phyloP scores from a whole-genome alignment of 2,797 vertebrate species.

The Cottoperca gobio region DNA sequence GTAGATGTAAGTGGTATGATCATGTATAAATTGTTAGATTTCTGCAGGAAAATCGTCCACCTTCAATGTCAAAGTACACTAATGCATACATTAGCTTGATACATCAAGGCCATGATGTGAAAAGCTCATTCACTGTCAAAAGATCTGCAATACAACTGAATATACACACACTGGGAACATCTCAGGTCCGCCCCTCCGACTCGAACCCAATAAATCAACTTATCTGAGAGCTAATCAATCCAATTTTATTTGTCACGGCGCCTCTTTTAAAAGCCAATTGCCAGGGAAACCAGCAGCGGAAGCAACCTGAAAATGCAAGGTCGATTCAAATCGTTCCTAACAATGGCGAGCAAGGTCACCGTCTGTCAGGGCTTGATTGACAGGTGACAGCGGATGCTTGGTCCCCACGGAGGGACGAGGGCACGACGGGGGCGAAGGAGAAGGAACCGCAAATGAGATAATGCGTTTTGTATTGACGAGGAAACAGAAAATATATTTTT shows the following conservation, averaged over 20 bases:
- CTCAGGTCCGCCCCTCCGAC: slow-evolving; percentile 18
- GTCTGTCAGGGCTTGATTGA: slow-evolving; percentile 78
- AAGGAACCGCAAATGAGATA: slow-evolving; percentile 58
- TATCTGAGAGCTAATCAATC: slow-evolving; percentile 65
- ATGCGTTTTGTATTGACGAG: slow-evolving; percentile 76
- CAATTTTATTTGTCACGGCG: slow-evolving; percentile 67
- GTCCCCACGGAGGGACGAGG: slow-evolving; percentile 44
- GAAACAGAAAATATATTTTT: slow-evolving; percentile 62
- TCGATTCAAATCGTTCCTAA: slow-evolving; percentile 72
- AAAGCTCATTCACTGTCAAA: slow-evolving; percentile 20
- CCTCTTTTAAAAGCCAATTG: slow-evolving; percentile 67
- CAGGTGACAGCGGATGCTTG: slow-evolving; percentile 79
- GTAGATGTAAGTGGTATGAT: not conserved
- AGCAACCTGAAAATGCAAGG: slow-evolving; percentile 74
- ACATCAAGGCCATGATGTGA: slow-evolving; percentile 12
- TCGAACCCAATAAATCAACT: slow-evolving; percentile 68
- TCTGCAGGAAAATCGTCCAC: not conserved
- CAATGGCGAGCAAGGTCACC: slow-evolving; percentile 78
- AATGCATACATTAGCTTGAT: not conserved
- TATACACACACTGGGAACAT: slow-evolving; percentile 33
- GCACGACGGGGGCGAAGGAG: slow-evolving; percentile 21
- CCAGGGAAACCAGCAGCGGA: slow-evolving; percentile 56
- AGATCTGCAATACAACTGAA: slow-evolving; percentile 24
- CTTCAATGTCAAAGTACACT: not conserved
- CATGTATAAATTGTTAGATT: not conserved